Evolutionary conservation across 2,113 vertebrate species (phyloP), one percentile per base, ranked within the genome.

Genomic region (Silurus asotus): DNA sequence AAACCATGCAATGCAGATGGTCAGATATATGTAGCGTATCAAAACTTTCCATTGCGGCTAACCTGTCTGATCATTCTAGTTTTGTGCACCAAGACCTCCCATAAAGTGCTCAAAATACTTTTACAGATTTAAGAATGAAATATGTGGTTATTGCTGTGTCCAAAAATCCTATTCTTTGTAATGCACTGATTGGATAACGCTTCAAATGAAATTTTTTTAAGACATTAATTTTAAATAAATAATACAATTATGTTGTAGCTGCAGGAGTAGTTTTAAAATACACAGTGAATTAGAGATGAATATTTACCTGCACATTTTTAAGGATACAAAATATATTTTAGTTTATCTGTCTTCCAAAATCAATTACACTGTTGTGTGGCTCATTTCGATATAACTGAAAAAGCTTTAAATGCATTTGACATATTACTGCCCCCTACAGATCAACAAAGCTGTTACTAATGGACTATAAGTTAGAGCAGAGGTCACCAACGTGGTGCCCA

Each of bases 21-120:
- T 67, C 61, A n/a, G 88, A 89, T 84, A 89, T 87, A 89, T 87
- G 83, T 55, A 77, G 64, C 15, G 19, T 80, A 82, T 74, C 6
- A 14, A 85, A 80, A 84, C 61, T 53, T 83, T 74, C 88, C 82
- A 28, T 67, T 70, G 84, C 65, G 70, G 37, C 77, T 37, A 81
- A 67, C 76, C 62, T 82, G 45, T 23, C 53, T 64, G 49, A 28
- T 45, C 79, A 65, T 56, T 64, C 11, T 55, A 81, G 13, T 58
- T 45, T 77, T 65, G 48, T 65, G 8, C 7, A 13, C 53, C 2
- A n/a, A 23, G 82, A 85, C 88, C 83, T 87, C 88, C 77, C 85
- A 72, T 72, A 56, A 7, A 55, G 77, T 74, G 20, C 48, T 19
- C 49, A 56, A 45, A 19, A 75, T 62, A 80, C 55, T 80, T 78